These are phyloP conservation scores for Plectus sambesii DNA, from an alignment of 1,140 invertebrate species.

Conservation along the genomic window DNA sequence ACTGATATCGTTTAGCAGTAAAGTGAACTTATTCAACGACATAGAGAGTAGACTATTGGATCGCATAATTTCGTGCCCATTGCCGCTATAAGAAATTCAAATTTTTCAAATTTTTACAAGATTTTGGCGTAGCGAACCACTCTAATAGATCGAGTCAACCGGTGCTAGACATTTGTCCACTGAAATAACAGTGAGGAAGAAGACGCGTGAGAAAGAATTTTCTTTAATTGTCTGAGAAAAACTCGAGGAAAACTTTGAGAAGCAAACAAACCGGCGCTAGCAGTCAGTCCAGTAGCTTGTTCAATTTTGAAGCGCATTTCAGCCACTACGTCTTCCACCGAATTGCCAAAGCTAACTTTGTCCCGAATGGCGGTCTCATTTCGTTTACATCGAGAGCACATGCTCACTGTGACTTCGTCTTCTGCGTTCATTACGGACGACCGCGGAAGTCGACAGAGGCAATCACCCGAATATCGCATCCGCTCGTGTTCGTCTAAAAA, in stretches of 20 bases:
- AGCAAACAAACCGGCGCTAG: conserved; percentile 53
- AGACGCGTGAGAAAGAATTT: no score
- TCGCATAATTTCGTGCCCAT: background rate
- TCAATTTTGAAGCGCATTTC: conserved; percentile 54
- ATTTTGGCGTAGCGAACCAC: no score
- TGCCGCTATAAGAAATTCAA: no score
- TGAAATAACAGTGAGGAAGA: no score
- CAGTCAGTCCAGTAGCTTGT: conserved; percentile 53
- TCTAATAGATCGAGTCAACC: no score
- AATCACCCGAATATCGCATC: conserved; percentile 19
- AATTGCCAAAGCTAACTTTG: conserved; percentile 22
- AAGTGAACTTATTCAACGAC: conserved; percentile 7
- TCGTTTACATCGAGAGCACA: conserved; percentile 14
- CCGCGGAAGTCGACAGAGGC: conserved; percentile 35
- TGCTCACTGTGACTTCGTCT: conserved; percentile 23
- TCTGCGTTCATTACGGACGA: conserved; percentile 10
- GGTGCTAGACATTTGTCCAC: no score
- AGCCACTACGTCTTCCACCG: conserved; percentile 45
- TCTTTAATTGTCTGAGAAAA: no score
- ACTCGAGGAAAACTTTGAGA: no score
- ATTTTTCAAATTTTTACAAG: no score
- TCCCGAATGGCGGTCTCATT: conserved; percentile 18
- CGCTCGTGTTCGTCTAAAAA: conserved; percentile 22
- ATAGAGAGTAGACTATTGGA: no score
- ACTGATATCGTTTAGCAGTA: conserved; percentile 6